Evolutionary conservation across 2,797 vertebrate genomes (phyloP).

Genomic region (Mionectes olivaceus): DNA sequence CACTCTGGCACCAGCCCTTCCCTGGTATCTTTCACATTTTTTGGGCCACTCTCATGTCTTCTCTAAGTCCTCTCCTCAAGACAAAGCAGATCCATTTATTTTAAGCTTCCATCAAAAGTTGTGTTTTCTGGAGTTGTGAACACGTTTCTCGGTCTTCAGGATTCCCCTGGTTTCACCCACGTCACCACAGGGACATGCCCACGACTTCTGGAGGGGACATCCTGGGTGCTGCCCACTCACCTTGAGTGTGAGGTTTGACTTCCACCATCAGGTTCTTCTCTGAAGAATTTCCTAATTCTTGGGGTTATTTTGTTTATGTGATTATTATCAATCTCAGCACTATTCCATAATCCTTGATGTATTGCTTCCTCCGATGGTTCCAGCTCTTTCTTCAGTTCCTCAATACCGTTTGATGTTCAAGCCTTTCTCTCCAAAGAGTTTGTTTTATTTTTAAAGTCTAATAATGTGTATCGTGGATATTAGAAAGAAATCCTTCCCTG

Average conservation of each 20-base stretch:
- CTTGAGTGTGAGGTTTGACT: not conserved
- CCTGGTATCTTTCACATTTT: not conserved
- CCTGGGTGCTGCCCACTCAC: not conserved
- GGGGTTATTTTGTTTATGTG: not conserved
- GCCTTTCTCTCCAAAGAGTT: not conserved
- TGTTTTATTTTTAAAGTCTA: not conserved
- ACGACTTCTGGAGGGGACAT: not conserved
- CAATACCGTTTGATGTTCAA: not conserved
- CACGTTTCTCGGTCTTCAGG: not conserved
- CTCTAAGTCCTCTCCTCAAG: not conserved
- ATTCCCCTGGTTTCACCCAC: not conserved
- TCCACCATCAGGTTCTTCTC: not conserved
- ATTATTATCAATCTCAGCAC: fast-evolving
- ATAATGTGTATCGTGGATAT: not conserved
- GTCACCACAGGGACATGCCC: not conserved
- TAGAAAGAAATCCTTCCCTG: not conserved
- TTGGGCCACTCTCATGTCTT: fast-evolving
- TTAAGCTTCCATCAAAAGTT: not conserved
- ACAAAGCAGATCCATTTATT: not conserved
- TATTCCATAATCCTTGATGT: not conserved
- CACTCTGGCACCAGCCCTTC: not conserved
- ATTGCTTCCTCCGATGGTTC: not conserved
- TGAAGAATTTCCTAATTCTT: not conserved
- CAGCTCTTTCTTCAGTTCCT: not conserved
- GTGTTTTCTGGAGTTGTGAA: not conserved